Base-by-base conservation (phyloP, 1,140 invertebrate genomes). In the Fopius arisanus region DNA sequence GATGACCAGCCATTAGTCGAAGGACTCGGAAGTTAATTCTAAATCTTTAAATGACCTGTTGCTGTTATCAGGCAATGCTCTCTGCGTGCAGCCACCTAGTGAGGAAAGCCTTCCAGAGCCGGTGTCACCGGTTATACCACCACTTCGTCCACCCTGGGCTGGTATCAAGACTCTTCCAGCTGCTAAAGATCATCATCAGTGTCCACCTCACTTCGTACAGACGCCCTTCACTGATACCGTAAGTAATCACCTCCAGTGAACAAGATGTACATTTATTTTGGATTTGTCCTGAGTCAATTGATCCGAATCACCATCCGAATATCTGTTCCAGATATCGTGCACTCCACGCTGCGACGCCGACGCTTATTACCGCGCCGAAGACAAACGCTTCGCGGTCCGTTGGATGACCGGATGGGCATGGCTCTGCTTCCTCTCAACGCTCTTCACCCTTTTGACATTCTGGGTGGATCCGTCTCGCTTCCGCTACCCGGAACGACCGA, bases 361-460 rank as follows among this genome's bases (percentile, higher is more conserved):
- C 85, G 94, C 93, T 21, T 91, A 91, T 79, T 95, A 94, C 85
- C 91, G 88, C 0, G 89, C 89, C 6, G 90, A 92, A 23, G 94
- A 95, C 77, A 96, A 95, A 81, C 88, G 90, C 75, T 92, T 93
- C 71, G 92, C 94, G 0, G 91, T 94, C 79, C 91, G 93, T 10
- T 96, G 95, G 92, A 95, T 96, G 81, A 93, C 92, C 7, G 91
- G 93, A 3, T 95, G 96, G 89, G 94, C 96, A 0, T 93, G 94
- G 83, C 87, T 97, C 0, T 97, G 96, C 78, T 91, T 96, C 70
- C 88, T 95, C 5, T 95, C 96, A 10, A 96, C 96, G 0, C 89
- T 93, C 1, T 95, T 97, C 81, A 95, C 95, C 0, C 86, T 98
- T 70, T 88, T 96, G 23, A 98, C 96, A 0, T 98, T 97, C 86